A percentile compares a stretch with the other conserved stretches of the same genome.
Evolutionary conservation across 1,140 invertebrate species (phyloP).

Genomic region (Popillia japonica): DNA sequence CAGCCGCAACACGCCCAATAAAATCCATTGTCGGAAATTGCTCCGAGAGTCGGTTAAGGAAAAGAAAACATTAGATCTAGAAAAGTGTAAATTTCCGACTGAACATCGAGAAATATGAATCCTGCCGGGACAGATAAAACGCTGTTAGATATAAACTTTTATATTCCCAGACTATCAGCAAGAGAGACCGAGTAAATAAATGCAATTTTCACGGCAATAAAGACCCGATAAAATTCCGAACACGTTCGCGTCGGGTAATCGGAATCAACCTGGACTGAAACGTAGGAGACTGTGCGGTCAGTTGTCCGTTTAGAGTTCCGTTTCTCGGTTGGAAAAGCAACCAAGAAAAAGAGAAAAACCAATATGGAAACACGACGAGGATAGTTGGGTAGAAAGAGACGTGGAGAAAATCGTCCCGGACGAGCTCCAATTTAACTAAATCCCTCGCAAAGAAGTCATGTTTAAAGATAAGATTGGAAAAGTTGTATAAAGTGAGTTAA

Average conservation of each 20-base stretch:
- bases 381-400: not conserved
- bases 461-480: slow-evolving; percentile 66
- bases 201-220: slow-evolving; percentile 40
- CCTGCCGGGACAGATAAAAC: slow-evolving; percentile 19
- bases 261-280: slow-evolving; percentile 22
- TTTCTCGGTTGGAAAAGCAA: slow-evolving; percentile 15
- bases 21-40: slow-evolving; percentile 5
- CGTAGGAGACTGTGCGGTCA: slow-evolving; percentile 6
- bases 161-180: slow-evolving; percentile 15
- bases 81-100: slow-evolving; percentile 11
- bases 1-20: not conserved
- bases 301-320: slow-evolving; percentile 25
- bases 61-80: slow-evolving; percentile 11
- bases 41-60: not conserved
- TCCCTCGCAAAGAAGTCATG: slow-evolving; percentile 59
- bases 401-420: slow-evolving; percentile 33
- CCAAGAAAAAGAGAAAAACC: not conserved
- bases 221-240: slow-evolving; percentile 35
- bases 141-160: slow-evolving; percentile 30
- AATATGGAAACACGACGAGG: not conserved
- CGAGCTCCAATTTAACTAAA: slow-evolving; percentile 63
- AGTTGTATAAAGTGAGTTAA: slow-evolving; percentile 65
- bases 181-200: slow-evolving; percentile 35
- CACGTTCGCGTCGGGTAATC: slow-evolving; percentile 34
- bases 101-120: slow-evolving; percentile 10